Evolutionary conservation across 2,797 vertebrate species (phyloP).

Genomic region (Distichodus sexfasciatus): DNA sequence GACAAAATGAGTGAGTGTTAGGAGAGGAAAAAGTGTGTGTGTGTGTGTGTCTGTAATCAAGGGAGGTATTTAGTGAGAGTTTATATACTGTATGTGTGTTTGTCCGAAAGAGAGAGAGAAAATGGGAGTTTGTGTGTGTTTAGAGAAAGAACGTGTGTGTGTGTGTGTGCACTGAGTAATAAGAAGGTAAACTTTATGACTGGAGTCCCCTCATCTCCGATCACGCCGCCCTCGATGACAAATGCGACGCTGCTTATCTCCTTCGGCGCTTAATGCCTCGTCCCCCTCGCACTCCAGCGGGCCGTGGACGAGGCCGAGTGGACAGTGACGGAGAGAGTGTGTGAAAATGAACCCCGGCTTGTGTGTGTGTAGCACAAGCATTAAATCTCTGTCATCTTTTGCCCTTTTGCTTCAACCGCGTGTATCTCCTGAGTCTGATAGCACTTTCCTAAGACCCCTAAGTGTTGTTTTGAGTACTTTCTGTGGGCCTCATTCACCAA

Average conservation of each 20-base stretch:
- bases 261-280: slow-evolving; percentile 53
- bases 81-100: no score
- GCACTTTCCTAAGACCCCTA: not conserved
- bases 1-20: no score
- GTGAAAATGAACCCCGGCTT: slow-evolving; percentile 53
- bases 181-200: slow-evolving; percentile 67
- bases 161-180: slow-evolving; percentile 63
- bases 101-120: no score
- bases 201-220: slow-evolving; percentile 59
- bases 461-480: not conserved
- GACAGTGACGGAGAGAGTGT: slow-evolving; percentile 58
- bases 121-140: no score
- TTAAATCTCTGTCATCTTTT: slow-evolving; percentile 72
- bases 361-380: slow-evolving; percentile 58
- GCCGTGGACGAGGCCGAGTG: slow-evolving; percentile 56
- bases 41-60: no score
- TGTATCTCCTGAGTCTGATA: slow-evolving; percentile 63
- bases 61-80: no score
- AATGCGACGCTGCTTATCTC: slow-evolving; percentile 68
- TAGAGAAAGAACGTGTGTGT: no score
- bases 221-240: slow-evolving; percentile 68
- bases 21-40: no score
- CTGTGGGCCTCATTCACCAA: not conserved
- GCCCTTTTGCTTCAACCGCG: slow-evolving; percentile 74
- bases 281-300: slow-evolving; percentile 53